Evolutionary conservation across 2,888 invertebrate genomes (phyloP).

Genomic region (Bombyx huttoni): DNA sequence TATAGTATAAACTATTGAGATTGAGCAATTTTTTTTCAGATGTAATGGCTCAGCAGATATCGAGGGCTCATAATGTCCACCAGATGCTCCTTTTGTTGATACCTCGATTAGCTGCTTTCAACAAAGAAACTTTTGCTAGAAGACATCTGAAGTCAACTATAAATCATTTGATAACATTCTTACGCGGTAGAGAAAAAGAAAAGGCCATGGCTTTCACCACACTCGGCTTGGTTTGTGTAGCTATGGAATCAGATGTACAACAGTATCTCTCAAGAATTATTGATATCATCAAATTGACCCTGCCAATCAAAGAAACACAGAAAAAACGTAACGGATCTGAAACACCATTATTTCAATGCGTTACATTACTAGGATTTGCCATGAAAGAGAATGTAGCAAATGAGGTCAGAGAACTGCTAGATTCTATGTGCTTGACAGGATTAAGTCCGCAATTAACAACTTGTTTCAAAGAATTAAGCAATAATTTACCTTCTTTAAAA

Average conservation of each 20-base stretch:
- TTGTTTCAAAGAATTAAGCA: conserved; percentile 91
- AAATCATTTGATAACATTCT: conserved; percentile 81
- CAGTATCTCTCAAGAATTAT: conserved; percentile 86
- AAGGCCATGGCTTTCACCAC: conserved; percentile 90
- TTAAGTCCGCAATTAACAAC: conserved; percentile 92
- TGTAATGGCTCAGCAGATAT: conserved; percentile 86
- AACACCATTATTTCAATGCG: conserved; percentile 92
- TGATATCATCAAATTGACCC: conserved; percentile 81
- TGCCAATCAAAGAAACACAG: conserved; percentile 83
- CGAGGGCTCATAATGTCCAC: conserved; percentile 86
- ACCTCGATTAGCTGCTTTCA: conserved; percentile 94
- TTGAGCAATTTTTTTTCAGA: conserved; percentile 38
- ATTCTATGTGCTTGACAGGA: conserved; percentile 93
- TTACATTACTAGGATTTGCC: conserved; percentile 93
- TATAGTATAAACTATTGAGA: background rate
- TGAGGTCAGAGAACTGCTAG: conserved; percentile 87
- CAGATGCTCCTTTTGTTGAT: conserved; percentile 88
- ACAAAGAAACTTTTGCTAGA: conserved; percentile 82
- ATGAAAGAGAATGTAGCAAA: conserved; percentile 83
- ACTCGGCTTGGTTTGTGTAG: conserved; percentile 92
- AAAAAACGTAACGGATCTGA: conserved; percentile 84
- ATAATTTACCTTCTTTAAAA: conserved; percentile 89
- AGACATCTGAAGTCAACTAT: conserved; percentile 84
- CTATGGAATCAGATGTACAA: conserved; percentile 86
- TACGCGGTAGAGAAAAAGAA: conserved; percentile 88